Percentiles rank a stretch among this genome's conserved stretches.
These are phyloP conservation scores for Chelonoidis abingdonii DNA, from an alignment of 2,113 vertebrate species.

Conservation along the genomic window DNA sequence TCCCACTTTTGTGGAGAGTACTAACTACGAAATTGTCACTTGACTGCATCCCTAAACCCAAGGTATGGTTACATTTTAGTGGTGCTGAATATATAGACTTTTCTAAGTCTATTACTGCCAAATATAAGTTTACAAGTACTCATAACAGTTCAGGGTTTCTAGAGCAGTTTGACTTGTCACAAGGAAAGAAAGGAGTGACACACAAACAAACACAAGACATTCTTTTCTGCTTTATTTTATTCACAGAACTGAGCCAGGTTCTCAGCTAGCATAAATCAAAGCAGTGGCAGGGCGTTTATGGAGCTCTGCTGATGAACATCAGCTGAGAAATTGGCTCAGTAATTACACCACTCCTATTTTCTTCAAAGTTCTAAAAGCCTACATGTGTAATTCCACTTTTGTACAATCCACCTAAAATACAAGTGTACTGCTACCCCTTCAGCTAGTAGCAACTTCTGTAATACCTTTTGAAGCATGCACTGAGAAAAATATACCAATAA, in stretches of 20 bases:
- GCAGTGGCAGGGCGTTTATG: neutral
- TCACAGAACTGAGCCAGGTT: neutral
- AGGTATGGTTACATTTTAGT: neutral
- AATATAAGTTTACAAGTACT: neutral
- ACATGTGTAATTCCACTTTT: neutral
- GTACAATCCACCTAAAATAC: neutral
- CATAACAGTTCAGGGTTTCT: neutral
- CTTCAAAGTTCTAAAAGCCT: neutral
- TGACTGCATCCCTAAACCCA: neutral
- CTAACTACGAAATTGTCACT: neutral
- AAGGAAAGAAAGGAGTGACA: neutral
- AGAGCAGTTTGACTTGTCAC: neutral
- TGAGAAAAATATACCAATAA: neutral
- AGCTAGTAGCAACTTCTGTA: neutral
- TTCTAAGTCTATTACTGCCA: neutral
- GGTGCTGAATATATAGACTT: neutral
- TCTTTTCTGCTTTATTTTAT: neutral
- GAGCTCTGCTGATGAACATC: neutral
- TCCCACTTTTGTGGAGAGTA: neutral
- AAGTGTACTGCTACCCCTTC: neutral
- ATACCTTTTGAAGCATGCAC: neutral
- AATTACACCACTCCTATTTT: conserved; percentile 6
- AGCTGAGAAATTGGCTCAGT: neutral
- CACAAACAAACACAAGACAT: neutral
- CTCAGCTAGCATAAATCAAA: conserved; percentile 3